Evolutionary conservation across 2,113 vertebrate species (phyloP).

Genomic region (Xiphophorus couchianus): DNA sequence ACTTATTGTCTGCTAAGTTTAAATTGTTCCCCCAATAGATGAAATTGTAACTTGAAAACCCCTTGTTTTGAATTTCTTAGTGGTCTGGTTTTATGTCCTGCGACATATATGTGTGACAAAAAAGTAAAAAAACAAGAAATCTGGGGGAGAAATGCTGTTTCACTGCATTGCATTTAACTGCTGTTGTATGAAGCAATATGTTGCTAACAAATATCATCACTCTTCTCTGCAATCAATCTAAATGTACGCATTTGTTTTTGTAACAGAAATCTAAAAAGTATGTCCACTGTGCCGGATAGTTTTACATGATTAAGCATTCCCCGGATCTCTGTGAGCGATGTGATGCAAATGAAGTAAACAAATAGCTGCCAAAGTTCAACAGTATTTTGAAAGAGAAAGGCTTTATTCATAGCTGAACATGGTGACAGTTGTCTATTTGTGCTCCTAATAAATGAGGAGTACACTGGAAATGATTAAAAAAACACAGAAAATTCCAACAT

Average conservation of each 20-base stretch:
- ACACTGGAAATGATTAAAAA: background rate
- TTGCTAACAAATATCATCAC: background rate
- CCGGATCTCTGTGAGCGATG: background rate
- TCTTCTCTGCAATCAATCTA: background rate
- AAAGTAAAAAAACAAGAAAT: background rate
- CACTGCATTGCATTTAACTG: background rate
- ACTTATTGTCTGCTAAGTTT: background rate
- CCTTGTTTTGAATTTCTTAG: background rate
- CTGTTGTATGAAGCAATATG: background rate
- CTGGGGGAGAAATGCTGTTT: background rate
- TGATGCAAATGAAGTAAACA: conserved; percentile 13
- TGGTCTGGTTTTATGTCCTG: background rate
- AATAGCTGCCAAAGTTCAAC: background rate
- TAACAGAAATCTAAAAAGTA: background rate
- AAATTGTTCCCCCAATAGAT: background rate
- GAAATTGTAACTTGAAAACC: background rate
- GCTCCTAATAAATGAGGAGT: background rate
- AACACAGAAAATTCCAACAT: no score
- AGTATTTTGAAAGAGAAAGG: background rate
- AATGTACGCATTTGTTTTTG: background rate
- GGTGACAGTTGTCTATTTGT: background rate
- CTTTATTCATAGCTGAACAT: background rate
- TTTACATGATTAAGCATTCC: background rate
- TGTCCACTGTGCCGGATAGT: background rate
- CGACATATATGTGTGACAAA: background rate